Evolutionary conservation across 2,888 invertebrate species (phyloP).

Genomic region (Nycteola revayana): DNA sequence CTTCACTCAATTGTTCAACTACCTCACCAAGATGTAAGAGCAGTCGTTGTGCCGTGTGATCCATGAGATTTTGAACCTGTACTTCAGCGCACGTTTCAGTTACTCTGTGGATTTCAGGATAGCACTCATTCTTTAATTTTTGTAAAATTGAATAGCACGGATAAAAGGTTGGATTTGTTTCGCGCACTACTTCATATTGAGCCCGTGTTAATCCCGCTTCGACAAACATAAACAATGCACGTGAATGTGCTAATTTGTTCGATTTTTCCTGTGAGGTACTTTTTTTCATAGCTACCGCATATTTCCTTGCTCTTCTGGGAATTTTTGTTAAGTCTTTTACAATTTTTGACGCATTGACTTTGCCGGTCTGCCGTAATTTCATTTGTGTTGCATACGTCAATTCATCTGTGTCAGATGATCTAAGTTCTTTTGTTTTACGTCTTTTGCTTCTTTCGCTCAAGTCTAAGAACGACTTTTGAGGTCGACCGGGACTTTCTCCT

Average conservation of each 20-base stretch:
- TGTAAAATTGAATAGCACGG: constrained; percentile 13
- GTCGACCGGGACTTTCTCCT: not conserved
- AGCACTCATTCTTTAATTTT: constrained; percentile 4
- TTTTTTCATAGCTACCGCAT: not conserved
- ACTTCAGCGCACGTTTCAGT: constrained; percentile 8
- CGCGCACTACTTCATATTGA: constrained; percentile 21
- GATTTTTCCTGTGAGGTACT: not conserved
- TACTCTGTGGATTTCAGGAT: constrained; percentile 5
- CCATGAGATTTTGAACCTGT: constrained; percentile 2
- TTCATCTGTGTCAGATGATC: not conserved
- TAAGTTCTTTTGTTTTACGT: not conserved
- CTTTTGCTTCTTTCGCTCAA: constrained; percentile 3
- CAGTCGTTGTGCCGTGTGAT: constrained; percentile 5
- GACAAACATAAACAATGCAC: not conserved
- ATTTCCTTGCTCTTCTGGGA: not conserved
- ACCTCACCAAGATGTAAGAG: constrained; percentile 6
- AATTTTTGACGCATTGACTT: not conserved
- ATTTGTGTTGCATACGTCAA: not conserved
- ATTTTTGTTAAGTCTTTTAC: not conserved
- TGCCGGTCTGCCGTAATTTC: not conserved
- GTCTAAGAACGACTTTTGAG: constrained; percentile 31
- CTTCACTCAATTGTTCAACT: not conserved
- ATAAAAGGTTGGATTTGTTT: constrained; percentile 8
- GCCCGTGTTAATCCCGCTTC: not conserved
- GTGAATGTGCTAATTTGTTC: not conserved